Base-by-base conservation (phyloP, 1,140 invertebrate genomes). In the Zaprionus gabonicus region DNA sequence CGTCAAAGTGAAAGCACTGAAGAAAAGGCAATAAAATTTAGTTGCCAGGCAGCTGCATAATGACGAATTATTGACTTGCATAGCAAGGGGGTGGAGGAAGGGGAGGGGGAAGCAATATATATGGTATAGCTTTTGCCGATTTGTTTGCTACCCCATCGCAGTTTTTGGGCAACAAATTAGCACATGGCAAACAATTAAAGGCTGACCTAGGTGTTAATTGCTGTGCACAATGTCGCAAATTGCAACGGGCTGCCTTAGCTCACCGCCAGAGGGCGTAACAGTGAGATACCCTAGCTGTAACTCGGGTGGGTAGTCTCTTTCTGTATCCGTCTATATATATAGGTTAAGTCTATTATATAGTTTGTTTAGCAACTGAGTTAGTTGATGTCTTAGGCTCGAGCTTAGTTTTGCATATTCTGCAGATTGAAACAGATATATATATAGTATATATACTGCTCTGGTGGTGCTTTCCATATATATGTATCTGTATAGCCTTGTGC, bases 121-220 rank as follows among this genome's bases (percentile, higher is more conserved):
- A 7, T n/a, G 36, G 13, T 49, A 46, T 31, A 28, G 5, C 28
- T 53, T 46, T 65, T 53, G 46, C 13, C 27, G 27, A 25, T 64
- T 51, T 25, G 31, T 31, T 44, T 56, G 63, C 38, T 49, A 36
- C 20, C 46, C 46, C 46, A 10, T 4, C 20, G 27, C 57, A 13
- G 41, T 76, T 71, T 46, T 82, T 68, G 81, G 64, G 44, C 49
- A 77, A 77, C 73, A 78, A 81, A 85, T 84, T 70, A 81, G 58
- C 78, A 56, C 67, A 49, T 49, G 53, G 55, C 13, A 70, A 51
- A 36, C 66, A 71, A 62, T 60, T 66, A 62, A 66, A 49, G 10
- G 23, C 34, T 55, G 73, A 65, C 62, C 60, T 71, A 69, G 58
- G 78, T 85, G 81, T 71, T 81, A 85, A 84, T 84, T 81, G 75